Evolutionary conservation across 2,797 vertebrate genomes (phyloP), one percentile per base, ranked within the genome.

Genomic region (Esox lucius): DNA sequence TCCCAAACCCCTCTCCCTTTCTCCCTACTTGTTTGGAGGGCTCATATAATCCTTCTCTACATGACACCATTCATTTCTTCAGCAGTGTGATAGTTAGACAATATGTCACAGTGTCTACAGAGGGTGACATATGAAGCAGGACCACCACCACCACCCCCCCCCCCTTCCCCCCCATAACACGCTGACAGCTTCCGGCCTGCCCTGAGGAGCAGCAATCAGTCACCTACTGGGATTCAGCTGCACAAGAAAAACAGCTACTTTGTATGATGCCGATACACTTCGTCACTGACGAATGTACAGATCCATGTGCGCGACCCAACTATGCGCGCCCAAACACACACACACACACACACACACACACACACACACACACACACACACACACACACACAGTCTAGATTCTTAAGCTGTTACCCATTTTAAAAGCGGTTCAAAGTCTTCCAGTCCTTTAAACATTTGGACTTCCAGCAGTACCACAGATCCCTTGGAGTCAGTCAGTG

Each of bases 61-160:
- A 26, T 46, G 66, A 68, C 66, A 68, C 66, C 66, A 13, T 68
- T 11, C 11, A 42, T 67, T 67, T 13, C n/a, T 22, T 68, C 48
- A 68, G 24, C 39, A 17, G 67, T 68, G 35, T 68, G 39, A 42
- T 15, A 22, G 19, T 24, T 46, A 68, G 35, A 48, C 39, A 48
- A 13, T 68, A 46, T 13, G 67, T 68, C n/a, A n/a, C 39, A 68
- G n/a, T 42, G 22, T 24, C 17, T 33, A 35, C 13, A 28, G 15
- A 31, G 2, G 64, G 15, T 26, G 64, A 65, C 64, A 64, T 8
- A 17, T 64, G 24, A 16, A 33, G 66, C 33, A 1, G 16, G 33
- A 12, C 19, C 35, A 1, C 19, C 59, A 3, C 19, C 5, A 22
- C 59, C 22, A 15, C 59, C 59, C 16, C 59, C 59, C 17, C 1